phyloP scores from a whole-genome alignment of 1,140 invertebrate genomes.

The Parasteatoda tepidariorum region DNA sequence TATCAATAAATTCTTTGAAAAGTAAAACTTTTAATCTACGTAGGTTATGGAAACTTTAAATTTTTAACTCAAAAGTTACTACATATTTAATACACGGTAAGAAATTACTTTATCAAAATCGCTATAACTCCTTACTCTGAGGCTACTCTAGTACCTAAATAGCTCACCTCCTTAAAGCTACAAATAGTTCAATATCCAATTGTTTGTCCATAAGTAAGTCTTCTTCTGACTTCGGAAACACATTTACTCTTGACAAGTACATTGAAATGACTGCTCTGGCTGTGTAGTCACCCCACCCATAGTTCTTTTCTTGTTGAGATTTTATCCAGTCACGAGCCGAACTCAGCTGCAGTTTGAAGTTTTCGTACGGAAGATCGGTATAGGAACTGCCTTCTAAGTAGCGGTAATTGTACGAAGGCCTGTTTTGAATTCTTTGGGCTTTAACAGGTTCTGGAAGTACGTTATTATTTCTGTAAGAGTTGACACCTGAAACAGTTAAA shows the following conservation, averaged over 20 bases:
- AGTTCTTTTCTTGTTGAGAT: background rate
- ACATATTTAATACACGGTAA: no score
- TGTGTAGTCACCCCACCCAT: constrained; percentile 2
- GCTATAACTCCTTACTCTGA: no score
- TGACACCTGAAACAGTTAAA: no score
- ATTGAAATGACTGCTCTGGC: background rate
- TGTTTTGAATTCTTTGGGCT: no score
- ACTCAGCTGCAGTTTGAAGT: background rate
- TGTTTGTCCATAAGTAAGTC: constrained; percentile 1
- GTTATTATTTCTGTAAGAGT: no score
- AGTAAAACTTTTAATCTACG: no score
- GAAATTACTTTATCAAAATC: no score
- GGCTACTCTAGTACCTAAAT: background rate
- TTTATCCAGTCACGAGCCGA: background rate
- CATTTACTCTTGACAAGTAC: background rate
- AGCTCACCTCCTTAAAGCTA: background rate
- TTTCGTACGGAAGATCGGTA: background rate
- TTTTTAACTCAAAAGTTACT: no score
- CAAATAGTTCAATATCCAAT: background rate
- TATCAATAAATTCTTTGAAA: no score
- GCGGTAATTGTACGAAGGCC: no score
- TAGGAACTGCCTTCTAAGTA: background rate
- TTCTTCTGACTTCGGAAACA: background rate
- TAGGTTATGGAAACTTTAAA: no score
- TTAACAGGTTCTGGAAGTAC: no score